Evolutionary conservation across 2,113 vertebrate genomes (phyloP), one percentile per base, ranked within the genome.

Genomic region (Triplophysa siluroides): DNA sequence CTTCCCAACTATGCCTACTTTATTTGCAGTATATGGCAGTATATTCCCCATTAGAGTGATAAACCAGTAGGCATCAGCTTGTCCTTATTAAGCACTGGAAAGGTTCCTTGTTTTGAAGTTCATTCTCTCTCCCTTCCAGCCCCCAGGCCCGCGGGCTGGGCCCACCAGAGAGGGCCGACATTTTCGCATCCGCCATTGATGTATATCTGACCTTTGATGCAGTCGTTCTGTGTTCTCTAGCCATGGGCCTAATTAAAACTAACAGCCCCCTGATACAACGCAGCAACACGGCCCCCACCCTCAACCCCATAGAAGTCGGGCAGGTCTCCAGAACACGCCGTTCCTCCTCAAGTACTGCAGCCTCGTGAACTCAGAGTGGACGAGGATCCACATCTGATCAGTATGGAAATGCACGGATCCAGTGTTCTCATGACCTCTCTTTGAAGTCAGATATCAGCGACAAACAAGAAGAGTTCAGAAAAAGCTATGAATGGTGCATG

Each of bases 161-260:
- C 79, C 84, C 84, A 78, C 83, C 50, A 61, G 81, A 83, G 45
- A 79, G 81, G 85, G 84, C 86, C 83, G 85, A 88, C 91, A 91
- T 85, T 91, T 92, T 89, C 89, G 85, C 85, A 85, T 85, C 86
- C 85, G 80, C 67, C 71, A 87, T 89, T 93, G 92, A 94, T 92
- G 89, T 93, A 93, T 93, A 92, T 92, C 92, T 94, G 91, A 93
- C 93, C 93, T 94, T 94, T 94, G 90, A 93, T 92, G 92, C 90
- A 90, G 90, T 91, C 87, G 80, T 89, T 79, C 81, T 81, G 26
- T 88, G 87, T 90, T 88, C 89, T 56, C 21, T 65, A 88, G 90
- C 88, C 86, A 54, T 74, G 86, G 86, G 89, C 85, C 91, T 91
- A 92, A 93, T 94, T 94, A 94, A 91, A 93, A 88, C 87, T 89